A percentile compares a stretch with the other conserved stretches of the same genome.
Evolutionary conservation across 2,113 vertebrate genomes (phyloP).

Genomic region (Tachysurus vachellii): DNA sequence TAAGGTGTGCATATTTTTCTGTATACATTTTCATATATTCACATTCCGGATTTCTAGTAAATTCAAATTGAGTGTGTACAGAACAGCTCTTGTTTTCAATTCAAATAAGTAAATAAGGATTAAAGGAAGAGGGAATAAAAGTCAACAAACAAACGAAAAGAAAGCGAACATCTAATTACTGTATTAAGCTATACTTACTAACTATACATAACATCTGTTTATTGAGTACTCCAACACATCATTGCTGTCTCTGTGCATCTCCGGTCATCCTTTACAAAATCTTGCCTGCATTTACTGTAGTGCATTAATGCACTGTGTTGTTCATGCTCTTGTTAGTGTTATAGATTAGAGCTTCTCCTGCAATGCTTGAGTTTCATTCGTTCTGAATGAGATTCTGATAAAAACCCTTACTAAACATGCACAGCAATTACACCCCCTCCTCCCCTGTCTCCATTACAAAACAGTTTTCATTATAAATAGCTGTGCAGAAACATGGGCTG

Average conservation of each 20-base stretch:
- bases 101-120: neutral
- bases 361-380: neutral
- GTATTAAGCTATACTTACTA: neutral
- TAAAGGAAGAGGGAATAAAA: neutral
- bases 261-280: neutral
- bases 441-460: neutral
- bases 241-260: neutral
- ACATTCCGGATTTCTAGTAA: neutral
- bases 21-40: neutral
- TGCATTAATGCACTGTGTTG: neutral
- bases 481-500: constrained; percentile 16
- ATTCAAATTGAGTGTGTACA: neutral
- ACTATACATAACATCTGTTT: neutral
- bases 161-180: neutral
- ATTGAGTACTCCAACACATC: no score
- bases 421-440: neutral
- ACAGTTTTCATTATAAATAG: constrained; percentile 25
- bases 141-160: neutral
- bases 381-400: neutral
- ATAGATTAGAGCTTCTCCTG: neutral
- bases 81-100: neutral
- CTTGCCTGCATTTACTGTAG: neutral
- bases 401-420: constrained; percentile 1
- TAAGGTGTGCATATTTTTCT: neutral
- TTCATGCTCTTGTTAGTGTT: neutral